Evolutionary conservation across 2,113 vertebrate species (phyloP).

Genomic region (Trichechus manatus): DNA sequence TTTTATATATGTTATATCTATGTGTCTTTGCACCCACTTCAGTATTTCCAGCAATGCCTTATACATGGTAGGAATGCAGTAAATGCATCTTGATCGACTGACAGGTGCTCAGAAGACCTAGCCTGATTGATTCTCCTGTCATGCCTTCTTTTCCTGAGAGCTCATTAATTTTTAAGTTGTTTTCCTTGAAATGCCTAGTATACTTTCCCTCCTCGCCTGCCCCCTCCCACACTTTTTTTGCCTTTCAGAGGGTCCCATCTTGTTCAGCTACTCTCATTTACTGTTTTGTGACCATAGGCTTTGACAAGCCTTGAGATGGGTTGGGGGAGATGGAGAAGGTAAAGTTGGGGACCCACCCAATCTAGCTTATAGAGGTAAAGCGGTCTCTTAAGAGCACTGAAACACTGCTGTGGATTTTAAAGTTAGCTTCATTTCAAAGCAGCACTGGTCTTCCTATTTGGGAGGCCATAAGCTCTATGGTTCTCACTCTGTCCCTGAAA

Average conservation of each 20-base stretch:
- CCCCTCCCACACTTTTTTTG: background rate
- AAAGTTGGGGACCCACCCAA: too few species aligned
- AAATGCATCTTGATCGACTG: background rate
- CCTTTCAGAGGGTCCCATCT: background rate
- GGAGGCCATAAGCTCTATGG: background rate
- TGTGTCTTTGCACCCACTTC: background rate
- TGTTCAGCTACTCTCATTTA: background rate
- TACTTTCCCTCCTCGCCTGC: background rate
- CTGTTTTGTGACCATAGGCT: background rate
- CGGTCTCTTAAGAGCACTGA: background rate
- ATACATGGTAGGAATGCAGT: background rate
- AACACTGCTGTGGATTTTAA: background rate
- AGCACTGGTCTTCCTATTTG: background rate
- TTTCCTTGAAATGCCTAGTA: conserved; percentile 4
- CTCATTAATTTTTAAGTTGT: conserved; percentile 56
- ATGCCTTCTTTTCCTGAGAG: conserved; percentile 40
- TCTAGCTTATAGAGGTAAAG: background rate
- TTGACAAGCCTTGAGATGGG: background rate
- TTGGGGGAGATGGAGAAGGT: background rate
- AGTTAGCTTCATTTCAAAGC: background rate
- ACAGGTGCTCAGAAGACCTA: conserved; percentile 45
- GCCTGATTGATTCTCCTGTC: background rate
- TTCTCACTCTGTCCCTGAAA: background rate
- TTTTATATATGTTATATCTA: background rate
- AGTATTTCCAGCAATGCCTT: background rate